Percentiles rank a stretch among this genome's conserved stretches.
Conservation (phyloP, 2,113 vertebrate species). For the Dicaeum eximium region DNA sequence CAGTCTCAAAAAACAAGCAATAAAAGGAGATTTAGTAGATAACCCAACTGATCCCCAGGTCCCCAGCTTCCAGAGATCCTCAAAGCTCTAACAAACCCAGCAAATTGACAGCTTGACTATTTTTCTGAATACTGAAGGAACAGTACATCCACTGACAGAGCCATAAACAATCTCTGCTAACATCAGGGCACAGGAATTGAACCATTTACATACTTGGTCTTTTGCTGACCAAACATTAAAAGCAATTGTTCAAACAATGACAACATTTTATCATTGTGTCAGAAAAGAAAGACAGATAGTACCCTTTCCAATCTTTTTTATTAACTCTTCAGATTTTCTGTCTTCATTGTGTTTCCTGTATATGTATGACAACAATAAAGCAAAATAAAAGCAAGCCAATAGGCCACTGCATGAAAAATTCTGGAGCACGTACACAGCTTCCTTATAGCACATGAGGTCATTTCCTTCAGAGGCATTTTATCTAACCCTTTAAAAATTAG, state of each 20-base stretch:
- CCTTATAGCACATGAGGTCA: slow-evolving; percentile 48
- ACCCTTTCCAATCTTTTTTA: slow-evolving; percentile 31
- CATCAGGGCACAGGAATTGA: slow-evolving; percentile 50
- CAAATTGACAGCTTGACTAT: not conserved
- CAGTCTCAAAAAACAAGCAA: slow-evolving; percentile 9
- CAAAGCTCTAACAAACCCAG: not conserved
- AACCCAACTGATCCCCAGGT: not conserved
- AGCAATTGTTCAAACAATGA: slow-evolving; percentile 51
- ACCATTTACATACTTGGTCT: slow-evolving; percentile 57
- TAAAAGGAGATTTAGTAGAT: slow-evolving; percentile 3
- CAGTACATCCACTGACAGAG: not conserved
- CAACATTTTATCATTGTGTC: slow-evolving; percentile 62
- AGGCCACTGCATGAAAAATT: slow-evolving; percentile 37
- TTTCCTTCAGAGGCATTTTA: slow-evolving; percentile 51
- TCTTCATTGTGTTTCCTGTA: slow-evolving; percentile 46
- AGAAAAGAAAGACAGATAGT: slow-evolving; percentile 53
- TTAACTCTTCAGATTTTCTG: slow-evolving; percentile 54
- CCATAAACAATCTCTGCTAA: slow-evolving; percentile 25
- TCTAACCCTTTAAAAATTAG: slow-evolving; percentile 17
- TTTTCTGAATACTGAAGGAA: not conserved
- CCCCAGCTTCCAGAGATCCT: not conserved
- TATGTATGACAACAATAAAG: slow-evolving; percentile 15
- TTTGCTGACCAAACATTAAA: slow-evolving; percentile 64
- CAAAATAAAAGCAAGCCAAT: slow-evolving; percentile 59
- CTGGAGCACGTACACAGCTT: slow-evolving; percentile 42